A percentile compares a stretch with the other conserved stretches of the same genome.
Evolutionary conservation across 2,888 invertebrate species (phyloP).

Genomic region (Habroteleia sp.): DNA sequence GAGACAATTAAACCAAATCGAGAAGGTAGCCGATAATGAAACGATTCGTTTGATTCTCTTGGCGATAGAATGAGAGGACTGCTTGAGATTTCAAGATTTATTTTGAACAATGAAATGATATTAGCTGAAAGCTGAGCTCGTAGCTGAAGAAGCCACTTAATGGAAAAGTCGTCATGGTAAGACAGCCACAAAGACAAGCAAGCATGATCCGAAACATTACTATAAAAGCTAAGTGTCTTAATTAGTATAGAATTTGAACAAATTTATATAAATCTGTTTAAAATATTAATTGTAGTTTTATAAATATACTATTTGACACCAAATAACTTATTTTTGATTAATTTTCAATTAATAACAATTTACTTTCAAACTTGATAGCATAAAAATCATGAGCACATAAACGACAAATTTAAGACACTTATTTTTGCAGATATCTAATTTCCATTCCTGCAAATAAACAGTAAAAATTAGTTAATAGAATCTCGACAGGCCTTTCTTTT

Average conservation of each 20-base stretch:
- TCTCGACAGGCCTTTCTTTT: constrained; percentile 16
- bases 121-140: constrained; percentile 21
- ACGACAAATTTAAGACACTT: constrained; percentile 25
- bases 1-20: not conserved
- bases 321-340: no score
- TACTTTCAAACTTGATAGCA: no score
- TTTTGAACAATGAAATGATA: constrained; percentile 11
- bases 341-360: no score
- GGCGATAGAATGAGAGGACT: constrained; percentile 28
- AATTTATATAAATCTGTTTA: no score
- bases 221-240: constrained; percentile 28
- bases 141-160: constrained; percentile 45
- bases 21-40: constrained; percentile 13
- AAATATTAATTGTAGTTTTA: no score
- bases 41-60: constrained; percentile 53
- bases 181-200: constrained; percentile 40
- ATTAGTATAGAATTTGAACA: no score
- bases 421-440: constrained; percentile 29
- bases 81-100: constrained; percentile 4
- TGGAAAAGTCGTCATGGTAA: constrained; percentile 12
- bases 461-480: constrained; percentile 31
- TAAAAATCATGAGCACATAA: no score
- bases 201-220: constrained; percentile 25
- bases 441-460: constrained; percentile 35
- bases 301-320: no score